Percentiles rank a stretch among this genome's conserved stretches.
phyloP scores from a whole-genome alignment of 2,113 vertebrate species.

The Pampusana beccarii region DNA sequence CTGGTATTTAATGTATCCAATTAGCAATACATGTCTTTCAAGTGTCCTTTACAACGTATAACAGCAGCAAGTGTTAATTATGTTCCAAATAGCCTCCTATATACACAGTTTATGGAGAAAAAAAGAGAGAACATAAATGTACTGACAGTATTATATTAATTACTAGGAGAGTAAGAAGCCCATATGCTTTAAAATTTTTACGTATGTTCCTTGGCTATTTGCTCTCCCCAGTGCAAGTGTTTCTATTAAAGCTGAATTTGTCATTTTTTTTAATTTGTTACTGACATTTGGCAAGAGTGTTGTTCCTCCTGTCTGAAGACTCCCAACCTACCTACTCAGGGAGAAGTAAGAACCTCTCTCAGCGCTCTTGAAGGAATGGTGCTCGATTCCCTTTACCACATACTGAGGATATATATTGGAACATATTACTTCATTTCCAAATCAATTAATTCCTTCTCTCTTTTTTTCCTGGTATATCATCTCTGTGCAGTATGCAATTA shows the following conservation, averaged over 20 bases:
- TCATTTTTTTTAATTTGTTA: constrained; percentile 32
- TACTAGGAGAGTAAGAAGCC: constrained; percentile 53
- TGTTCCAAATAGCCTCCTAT: not conserved
- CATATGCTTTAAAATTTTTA: constrained; percentile 62
- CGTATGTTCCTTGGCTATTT: constrained; percentile 51
- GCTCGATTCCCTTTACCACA: not conserved
- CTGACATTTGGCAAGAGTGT: constrained; percentile 6
- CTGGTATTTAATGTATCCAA: not conserved
- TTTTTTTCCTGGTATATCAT: not conserved
- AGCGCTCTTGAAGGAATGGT: not conserved
- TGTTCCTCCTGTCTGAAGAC: constrained; percentile 16
- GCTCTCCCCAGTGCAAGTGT: not conserved
- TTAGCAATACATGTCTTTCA: not conserved
- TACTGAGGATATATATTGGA: not conserved
- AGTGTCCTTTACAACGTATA: not conserved
- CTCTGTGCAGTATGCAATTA: not conserved
- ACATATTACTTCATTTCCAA: not conserved
- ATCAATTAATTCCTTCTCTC: not conserved
- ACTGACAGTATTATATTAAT: constrained; percentile 64
- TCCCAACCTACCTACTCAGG: constrained; percentile 18
- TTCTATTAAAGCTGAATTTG: constrained; percentile 48
- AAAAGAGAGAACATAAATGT: not conserved
- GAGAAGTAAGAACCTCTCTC: not conserved
- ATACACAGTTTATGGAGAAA: not conserved
- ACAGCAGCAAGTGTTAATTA: not conserved